Conservation (phyloP, 2,888 invertebrate species). For the Chrysopilus asiliformis region DNA sequence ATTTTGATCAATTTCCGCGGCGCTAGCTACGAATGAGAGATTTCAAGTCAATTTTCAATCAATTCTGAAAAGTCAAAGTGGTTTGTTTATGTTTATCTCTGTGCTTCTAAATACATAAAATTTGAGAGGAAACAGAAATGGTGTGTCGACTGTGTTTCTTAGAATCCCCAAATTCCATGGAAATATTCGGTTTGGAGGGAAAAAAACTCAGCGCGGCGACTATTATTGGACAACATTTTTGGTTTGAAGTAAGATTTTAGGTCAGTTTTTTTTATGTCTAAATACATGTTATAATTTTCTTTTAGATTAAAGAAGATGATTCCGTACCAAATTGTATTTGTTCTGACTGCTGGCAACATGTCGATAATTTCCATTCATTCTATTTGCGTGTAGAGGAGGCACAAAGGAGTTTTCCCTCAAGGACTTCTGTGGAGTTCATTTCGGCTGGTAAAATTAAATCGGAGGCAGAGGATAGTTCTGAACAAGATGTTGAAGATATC, state of each 20-base stretch:
- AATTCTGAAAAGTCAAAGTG: too few species aligned
- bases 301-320: slow-evolving; percentile 25
- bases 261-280: too few species aligned
- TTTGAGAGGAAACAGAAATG: too few species aligned
- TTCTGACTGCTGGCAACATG: slow-evolving; percentile 26
- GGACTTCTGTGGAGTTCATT: slow-evolving; percentile 5
- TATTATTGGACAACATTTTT: slow-evolving; percentile 29
- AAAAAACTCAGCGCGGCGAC: slow-evolving; percentile 23
- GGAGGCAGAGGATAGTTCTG: too few species aligned
- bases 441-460: too few species aligned
- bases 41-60: too few species aligned
- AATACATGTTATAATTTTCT: not conserved
- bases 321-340: slow-evolving; percentile 29
- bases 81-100: too few species aligned
- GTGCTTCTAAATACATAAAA: too few species aligned
- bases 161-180: slow-evolving; percentile 23
- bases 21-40: too few species aligned
- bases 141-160: slow-evolving; percentile 12
- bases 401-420: slow-evolving; percentile 16
- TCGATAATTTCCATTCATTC: slow-evolving; percentile 28
- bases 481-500: too few species aligned
- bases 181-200: slow-evolving; percentile 27
- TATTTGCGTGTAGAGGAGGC: slow-evolving; percentile 27
- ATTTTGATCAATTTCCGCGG: too few species aligned
- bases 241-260: slow-evolving; percentile 37